These are phyloP conservation scores for Tolmerus cingulatus DNA, from an alignment of 2,888 invertebrate genomes.

Conservation along the genomic window DNA sequence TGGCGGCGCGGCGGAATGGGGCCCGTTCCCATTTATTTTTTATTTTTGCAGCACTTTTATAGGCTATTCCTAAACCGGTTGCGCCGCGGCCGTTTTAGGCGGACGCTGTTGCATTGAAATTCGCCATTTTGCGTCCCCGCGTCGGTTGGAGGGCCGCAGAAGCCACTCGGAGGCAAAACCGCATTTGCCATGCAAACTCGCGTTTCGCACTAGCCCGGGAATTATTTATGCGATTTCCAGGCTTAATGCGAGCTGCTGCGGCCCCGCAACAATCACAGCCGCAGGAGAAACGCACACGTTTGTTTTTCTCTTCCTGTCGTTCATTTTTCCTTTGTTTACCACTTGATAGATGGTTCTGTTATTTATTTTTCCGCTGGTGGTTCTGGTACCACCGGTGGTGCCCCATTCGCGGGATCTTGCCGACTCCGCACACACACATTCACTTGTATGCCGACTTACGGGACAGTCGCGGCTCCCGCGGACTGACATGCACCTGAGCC, in stretches of 20 bases:
- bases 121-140: slow-evolving; percentile 19
- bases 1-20: neutral
- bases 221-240: slow-evolving; percentile 14
- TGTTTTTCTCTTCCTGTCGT: slow-evolving; percentile 1
- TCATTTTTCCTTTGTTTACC: slow-evolving; percentile 27
- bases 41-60: slow-evolving; percentile 2
- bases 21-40: neutral
- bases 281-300: slow-evolving; percentile 5
- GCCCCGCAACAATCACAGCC: neutral
- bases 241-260: neutral
- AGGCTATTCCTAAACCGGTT: slow-evolving; percentile 15
- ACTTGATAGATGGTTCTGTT: slow-evolving; percentile 30
- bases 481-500: neutral
- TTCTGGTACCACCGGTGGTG: neutral
- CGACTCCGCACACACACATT: neutral
- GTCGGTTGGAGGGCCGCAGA: neutral
- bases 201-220: slow-evolving; percentile 4
- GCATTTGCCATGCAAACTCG: slow-evolving; percentile 24
- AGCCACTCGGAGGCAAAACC: neutral
- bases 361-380: slow-evolving; percentile 18
- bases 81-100: slow-evolving; percentile 9
- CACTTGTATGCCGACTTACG: neutral
- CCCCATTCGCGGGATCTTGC: neutral
- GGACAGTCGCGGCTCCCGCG: neutral
- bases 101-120: slow-evolving; percentile 11